Percentiles rank a stretch among this genome's conserved stretches.
phyloP scores from a whole-genome alignment of 2,797 vertebrate species.

The Sebastes elongatus region DNA sequence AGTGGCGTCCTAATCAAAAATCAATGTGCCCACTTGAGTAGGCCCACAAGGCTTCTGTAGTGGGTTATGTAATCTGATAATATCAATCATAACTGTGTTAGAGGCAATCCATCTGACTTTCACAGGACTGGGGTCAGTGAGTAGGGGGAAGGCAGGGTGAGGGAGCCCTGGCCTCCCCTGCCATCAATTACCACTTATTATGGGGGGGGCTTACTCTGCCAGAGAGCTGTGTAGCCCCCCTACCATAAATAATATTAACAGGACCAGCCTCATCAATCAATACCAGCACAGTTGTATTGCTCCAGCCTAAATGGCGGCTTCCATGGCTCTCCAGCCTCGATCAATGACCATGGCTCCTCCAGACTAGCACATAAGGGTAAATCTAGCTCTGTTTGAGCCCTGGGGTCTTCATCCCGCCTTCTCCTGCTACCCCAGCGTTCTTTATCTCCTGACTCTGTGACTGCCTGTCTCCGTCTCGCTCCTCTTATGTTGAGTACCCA shows the following conservation, averaged over 20 bases:
- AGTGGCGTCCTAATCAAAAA: constrained; percentile 93
- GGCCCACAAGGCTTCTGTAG: constrained; percentile 83
- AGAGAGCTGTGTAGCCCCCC: constrained; percentile 83
- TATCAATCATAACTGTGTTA: constrained; percentile 95
- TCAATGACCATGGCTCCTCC: constrained; percentile 88
- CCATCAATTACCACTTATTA: constrained; percentile 98
- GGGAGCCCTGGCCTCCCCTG: constrained; percentile 85
- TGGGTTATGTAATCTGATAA: constrained; percentile 95
- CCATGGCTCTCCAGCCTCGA: constrained; percentile 81
- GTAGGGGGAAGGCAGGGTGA: constrained; percentile 81
- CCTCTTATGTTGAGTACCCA: constrained; percentile 12
- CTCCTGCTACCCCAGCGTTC: constrained; percentile 51
- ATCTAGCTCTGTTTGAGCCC: constrained; percentile 76
- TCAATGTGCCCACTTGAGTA: constrained; percentile 91
- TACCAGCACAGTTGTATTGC: constrained; percentile 91
- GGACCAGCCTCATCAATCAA: constrained; percentile 89
- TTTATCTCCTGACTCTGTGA: constrained; percentile 38
- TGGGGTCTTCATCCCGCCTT: constrained; percentile 68
- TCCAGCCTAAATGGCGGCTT: constrained; percentile 85
- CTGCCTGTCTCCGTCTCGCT: constrained; percentile 44
- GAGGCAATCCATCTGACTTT: constrained; percentile 93
- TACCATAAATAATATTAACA: constrained; percentile 96
- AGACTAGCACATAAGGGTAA: constrained; percentile 71
- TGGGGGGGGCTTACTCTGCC: constrained; percentile 84
- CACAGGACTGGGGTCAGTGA: constrained; percentile 89